phyloP scores from a whole-genome alignment of 37 sponge, comb jelly and placozoan species.

The Aphrocallistes beatrix region DNA sequence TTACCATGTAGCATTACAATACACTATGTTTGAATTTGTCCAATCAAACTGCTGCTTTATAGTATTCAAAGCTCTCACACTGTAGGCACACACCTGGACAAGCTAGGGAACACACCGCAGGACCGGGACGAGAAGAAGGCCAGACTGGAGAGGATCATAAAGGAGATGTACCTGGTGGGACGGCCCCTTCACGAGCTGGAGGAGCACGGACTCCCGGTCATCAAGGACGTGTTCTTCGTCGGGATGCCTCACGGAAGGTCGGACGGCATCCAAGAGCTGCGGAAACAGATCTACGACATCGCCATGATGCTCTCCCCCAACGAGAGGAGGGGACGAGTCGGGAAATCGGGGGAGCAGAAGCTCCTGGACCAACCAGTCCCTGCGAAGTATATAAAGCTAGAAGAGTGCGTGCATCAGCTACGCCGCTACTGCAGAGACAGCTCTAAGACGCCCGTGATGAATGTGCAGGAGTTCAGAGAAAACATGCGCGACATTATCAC shows the following conservation, averaged over 20 bases:
- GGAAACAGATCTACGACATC: conserved; percentile 53
- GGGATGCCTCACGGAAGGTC: conserved; percentile 33
- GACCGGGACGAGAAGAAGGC: conserved; percentile 41
- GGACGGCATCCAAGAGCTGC: conserved; percentile 54
- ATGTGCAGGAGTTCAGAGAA: conserved; percentile 54
- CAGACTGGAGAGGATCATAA: conserved; percentile 29
- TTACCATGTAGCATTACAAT: too few relatives aligned
- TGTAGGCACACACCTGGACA: conserved; percentile 70
- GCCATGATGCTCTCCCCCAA: conserved; percentile 43
- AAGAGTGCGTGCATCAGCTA: conserved; percentile 42
- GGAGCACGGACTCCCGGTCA: conserved; percentile 65
- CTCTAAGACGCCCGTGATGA: conserved; percentile 48
- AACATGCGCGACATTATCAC: conserved; percentile 42
- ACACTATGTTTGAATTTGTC: background rate
- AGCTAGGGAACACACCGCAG: conserved; percentile 24
- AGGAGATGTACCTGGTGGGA: conserved; percentile 30
- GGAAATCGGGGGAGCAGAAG: conserved; percentile 8
- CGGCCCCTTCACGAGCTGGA: conserved; percentile 33
- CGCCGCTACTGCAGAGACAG: conserved; percentile 19
- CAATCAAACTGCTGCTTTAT: background rate
- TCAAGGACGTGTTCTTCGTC: conserved; percentile 60
- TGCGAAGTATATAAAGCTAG: conserved; percentile 51
- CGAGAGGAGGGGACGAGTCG: background rate
- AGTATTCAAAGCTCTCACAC: background rate
- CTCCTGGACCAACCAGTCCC: conserved; percentile 78